Evolutionary conservation across 1,140 invertebrate species (phyloP), one percentile per base, ranked within the genome.

Genomic region (Drosophila funebris): DNA sequence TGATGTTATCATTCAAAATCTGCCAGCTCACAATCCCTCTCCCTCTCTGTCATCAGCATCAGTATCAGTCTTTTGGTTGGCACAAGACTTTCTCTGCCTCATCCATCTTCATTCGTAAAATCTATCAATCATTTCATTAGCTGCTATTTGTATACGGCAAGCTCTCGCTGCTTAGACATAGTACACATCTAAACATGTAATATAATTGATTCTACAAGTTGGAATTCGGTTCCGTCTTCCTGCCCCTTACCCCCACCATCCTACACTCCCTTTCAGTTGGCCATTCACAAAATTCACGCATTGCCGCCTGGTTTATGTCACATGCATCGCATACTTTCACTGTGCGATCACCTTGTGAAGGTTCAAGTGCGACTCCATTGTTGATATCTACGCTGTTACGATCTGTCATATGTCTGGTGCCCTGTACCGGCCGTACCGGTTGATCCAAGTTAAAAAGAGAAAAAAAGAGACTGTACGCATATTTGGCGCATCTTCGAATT

Each of bases 341-440:
- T 81, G 66, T 41, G 44, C 44, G 71, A 61, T 75, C 76, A 75
- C 69, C 76, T 85, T 76, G 67, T 62, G 56, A 64, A 75, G 73
- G 80, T 84, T 84, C 76, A 76, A 84, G 81, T 85, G 74, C 76
- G 46, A 73, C 58, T 48, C 50, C 41, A 70, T 57, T 75, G 67
- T 70, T 64, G 13, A 46, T 66, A 43, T 52, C 27, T 27, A 43
- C 60, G 58, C 56, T 53, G 31, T 68, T 39, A 48, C 24, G 63
- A 37, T 41, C 56, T 14, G 37, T 37, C 37, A 41, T 36, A 50
- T 14, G 33, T 61, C 43, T 50, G 41, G 2, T 37, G 50, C 48
- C 50, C 61, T 48, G 58, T 62, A 53, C 46, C 56, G 39, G 13
- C 33, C 33, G 44, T 73, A 80, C 80, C 68, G 52, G 80, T 77